These are phyloP conservation scores for Loxodonta africana DNA, from an alignment of 2,113 vertebrate genomes.

Conservation along the genomic window DNA sequence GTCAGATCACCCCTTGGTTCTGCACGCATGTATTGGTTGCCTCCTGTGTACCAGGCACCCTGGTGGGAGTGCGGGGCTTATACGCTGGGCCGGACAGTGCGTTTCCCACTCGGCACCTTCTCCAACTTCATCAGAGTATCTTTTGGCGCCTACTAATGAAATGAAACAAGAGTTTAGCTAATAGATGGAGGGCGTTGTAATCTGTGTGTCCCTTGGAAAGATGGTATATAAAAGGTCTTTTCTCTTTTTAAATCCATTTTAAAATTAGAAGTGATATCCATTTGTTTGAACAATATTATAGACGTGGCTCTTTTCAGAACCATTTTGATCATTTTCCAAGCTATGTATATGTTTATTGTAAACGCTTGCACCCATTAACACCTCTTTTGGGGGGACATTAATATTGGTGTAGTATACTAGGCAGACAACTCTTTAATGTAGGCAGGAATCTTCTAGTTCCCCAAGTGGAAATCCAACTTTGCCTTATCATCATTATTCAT, in stretches of 20 bases:
- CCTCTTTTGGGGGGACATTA: not conserved
- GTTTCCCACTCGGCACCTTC: not conserved
- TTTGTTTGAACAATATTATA: not conserved
- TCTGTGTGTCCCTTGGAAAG: not conserved
- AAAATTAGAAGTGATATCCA: slow-evolving; percentile 28
- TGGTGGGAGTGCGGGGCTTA: not conserved
- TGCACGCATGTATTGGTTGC: not conserved
- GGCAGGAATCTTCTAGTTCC: not conserved
- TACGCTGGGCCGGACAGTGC: not conserved
- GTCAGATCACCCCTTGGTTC: not conserved
- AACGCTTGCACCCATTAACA: not conserved
- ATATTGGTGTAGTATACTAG: slow-evolving; percentile 3
- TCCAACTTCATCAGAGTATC: not conserved
- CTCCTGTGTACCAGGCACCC: not conserved
- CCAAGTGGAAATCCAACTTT: not conserved
- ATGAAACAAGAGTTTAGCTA: not conserved
- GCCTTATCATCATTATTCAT: not conserved
- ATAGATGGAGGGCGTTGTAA: not conserved
- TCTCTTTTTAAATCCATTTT: slow-evolving; percentile 47
- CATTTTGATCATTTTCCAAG: not conserved
- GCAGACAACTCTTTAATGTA: not conserved
- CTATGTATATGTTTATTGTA: not conserved
- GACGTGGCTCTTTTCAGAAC: not conserved
- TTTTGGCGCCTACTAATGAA: not conserved
- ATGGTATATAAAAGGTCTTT: not conserved